These are phyloP conservation scores for Stenchaetothrips biformis DNA, from an alignment of 2,888 invertebrate genomes.

Conservation along the genomic window DNA sequence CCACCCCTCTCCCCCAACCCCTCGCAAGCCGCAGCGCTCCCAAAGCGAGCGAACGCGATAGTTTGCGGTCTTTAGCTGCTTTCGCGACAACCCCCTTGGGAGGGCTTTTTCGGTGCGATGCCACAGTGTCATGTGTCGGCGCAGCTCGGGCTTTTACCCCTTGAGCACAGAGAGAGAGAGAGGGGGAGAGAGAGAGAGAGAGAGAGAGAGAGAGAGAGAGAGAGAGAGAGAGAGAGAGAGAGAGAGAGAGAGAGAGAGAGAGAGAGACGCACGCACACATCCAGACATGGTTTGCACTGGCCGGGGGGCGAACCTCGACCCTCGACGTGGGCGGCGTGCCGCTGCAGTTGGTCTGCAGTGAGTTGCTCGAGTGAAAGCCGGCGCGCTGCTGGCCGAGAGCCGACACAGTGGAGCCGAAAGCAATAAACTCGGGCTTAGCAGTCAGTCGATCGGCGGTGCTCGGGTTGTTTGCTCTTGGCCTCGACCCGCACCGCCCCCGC, in stretches of 20 bases:
- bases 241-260: too few species aligned
- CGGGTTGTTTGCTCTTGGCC: not conserved
- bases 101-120: not conserved
- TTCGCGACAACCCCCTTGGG: not conserved
- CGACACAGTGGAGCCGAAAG: not conserved
- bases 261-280: too few species aligned
- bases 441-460: slow-evolving; percentile 4
- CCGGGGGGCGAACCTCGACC: not conserved
- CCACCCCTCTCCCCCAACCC: not conserved
- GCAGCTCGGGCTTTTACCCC: not conserved
- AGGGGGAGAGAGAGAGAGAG: not conserved
- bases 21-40: not conserved
- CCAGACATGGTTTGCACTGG: too few species aligned
- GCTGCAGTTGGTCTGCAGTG: not conserved
- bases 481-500: not conserved
- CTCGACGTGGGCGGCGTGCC: not conserved
- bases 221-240: not conserved
- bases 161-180: not conserved
- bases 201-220: not conserved
- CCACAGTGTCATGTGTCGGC: not conserved
- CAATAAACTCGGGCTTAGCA: slow-evolving; percentile 23
- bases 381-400: not conserved
- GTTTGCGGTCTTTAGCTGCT: not conserved
- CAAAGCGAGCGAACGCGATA: not conserved
- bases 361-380: not conserved